Percentiles rank a stretch among this genome's conserved stretches.
Conservation (phyloP, 2,113 vertebrate genomes). For the Podilymbus podiceps region DNA sequence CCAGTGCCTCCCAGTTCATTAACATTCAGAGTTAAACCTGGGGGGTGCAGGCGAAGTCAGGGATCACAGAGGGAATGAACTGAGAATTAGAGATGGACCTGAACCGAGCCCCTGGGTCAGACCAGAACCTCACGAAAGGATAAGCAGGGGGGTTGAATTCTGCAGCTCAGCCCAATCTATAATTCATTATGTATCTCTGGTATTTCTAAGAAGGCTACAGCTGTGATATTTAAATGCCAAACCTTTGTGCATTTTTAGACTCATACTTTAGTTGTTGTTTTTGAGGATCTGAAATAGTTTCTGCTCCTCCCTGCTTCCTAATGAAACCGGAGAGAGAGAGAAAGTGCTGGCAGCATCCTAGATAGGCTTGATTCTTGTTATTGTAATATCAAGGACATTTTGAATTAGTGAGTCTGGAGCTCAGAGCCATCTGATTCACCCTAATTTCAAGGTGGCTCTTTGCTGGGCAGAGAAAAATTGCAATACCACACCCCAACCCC, state of each 20-base stretch:
- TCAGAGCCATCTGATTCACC: background rate
- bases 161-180: conserved; percentile 23
- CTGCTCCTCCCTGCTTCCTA: conserved; percentile 1
- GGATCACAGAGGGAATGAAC: background rate
- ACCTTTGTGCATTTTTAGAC: conserved; percentile 48
- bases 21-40: conserved; percentile 3
- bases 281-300: conserved; percentile 1
- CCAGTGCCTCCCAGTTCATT: background rate
- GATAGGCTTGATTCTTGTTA: background rate
- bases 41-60: conserved; percentile 1
- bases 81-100: conserved; percentile 26
- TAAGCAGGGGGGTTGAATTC: background rate
- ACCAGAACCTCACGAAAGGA: background rate
- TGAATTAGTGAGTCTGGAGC: background rate
- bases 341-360: background rate
- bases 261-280: conserved; percentile 28
- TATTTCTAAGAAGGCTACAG: conserved; percentile 60
- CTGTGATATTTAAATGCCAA: conserved; percentile 68
- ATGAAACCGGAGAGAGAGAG: background rate
- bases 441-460: background rate
- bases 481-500: no score
- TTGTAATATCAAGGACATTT: background rate
- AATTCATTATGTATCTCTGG: conserved; percentile 60
- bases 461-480: background rate
- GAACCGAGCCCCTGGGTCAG: conserved; percentile 46